Percentiles rank a stretch among this genome's conserved stretches.
These are phyloP conservation scores for Pao palembangensis DNA, from an alignment of 2,113 vertebrate species.

Conservation along the genomic window DNA sequence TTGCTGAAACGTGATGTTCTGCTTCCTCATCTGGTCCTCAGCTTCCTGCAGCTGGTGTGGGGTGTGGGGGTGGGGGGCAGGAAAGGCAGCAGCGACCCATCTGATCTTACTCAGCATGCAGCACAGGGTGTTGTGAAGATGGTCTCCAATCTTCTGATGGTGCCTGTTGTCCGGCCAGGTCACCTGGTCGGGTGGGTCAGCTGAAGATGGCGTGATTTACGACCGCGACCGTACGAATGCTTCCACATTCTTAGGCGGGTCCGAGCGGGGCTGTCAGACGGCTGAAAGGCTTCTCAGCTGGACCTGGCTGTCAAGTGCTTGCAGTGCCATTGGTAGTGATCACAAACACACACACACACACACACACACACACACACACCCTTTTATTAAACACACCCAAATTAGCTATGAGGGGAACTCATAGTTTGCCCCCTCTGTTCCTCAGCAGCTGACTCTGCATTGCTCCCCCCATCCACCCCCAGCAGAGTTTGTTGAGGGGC, in stretches of 20 bases:
- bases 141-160: background rate
- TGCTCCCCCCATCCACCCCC: slow-evolving; percentile 25
- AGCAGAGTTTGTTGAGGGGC: slow-evolving; percentile 34
- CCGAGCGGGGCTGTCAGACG: slow-evolving; percentile 20
- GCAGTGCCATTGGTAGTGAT: slow-evolving; percentile 29
- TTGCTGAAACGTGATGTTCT: slow-evolving; percentile 57
- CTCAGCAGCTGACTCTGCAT: slow-evolving; percentile 55
- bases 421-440: slow-evolving; percentile 21
- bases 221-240: slow-evolving; percentile 13
- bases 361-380: slow-evolving; percentile 6
- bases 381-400: slow-evolving; percentile 53
- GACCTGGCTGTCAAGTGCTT: slow-evolving; percentile 37
- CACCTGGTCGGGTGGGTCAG: slow-evolving; percentile 10
- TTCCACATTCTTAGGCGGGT: slow-evolving; percentile 31
- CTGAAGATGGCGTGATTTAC: slow-evolving; percentile 25
- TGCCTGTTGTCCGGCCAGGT: background rate
- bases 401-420: slow-evolving; percentile 64
- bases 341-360: slow-evolving; percentile 10
- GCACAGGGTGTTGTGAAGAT: slow-evolving; percentile 15
- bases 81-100: slow-evolving; percentile 31
- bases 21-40: slow-evolving; percentile 65
- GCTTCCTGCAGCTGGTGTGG: slow-evolving; percentile 44
- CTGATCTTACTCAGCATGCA: slow-evolving; percentile 17
- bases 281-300: slow-evolving; percentile 60
- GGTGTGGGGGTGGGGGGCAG: slow-evolving; percentile 20